Conservation (phyloP, 2,797 vertebrate genomes). For the Bryconaethiops microstoma region DNA sequence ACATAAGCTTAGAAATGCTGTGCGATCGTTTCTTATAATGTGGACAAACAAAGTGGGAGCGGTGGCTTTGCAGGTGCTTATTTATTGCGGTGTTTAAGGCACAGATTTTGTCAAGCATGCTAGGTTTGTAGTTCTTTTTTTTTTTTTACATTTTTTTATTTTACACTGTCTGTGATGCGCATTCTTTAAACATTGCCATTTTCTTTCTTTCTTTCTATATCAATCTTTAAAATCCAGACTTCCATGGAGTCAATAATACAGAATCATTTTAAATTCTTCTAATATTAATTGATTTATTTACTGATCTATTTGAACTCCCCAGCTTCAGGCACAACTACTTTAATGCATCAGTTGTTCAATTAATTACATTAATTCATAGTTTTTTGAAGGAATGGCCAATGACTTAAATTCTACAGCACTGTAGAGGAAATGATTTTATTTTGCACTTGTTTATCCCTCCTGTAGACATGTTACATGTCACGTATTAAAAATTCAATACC, state of each 20-base stretch:
- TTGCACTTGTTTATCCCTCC: not conserved
- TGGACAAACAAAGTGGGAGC: not conserved
- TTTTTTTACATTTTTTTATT: not conserved
- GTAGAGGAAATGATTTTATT: not conserved
- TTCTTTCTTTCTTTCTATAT: too few relatives aligned
- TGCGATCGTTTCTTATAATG: not conserved
- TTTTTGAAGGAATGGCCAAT: not conserved
- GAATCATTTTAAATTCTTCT: not conserved
- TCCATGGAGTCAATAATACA: not conserved
- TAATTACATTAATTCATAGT: not conserved
- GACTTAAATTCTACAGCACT: not conserved
- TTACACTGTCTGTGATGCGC: not conserved
- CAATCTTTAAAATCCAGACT: not conserved
- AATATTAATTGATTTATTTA: not conserved
- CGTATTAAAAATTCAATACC: not conserved
- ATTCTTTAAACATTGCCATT: not conserved
- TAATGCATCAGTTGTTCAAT: not conserved
- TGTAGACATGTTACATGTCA: not conserved
- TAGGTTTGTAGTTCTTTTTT: not conserved
- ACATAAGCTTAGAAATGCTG: constrained; percentile 12
- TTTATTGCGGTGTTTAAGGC: not conserved
- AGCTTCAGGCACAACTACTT: not conserved
- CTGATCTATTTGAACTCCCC: not conserved
- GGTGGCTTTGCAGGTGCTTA: not conserved
- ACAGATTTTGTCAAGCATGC: not conserved